These are phyloP conservation scores for Lasioglossum morio DNA, from an alignment of 2,888 invertebrate species.

Conservation along the genomic window DNA sequence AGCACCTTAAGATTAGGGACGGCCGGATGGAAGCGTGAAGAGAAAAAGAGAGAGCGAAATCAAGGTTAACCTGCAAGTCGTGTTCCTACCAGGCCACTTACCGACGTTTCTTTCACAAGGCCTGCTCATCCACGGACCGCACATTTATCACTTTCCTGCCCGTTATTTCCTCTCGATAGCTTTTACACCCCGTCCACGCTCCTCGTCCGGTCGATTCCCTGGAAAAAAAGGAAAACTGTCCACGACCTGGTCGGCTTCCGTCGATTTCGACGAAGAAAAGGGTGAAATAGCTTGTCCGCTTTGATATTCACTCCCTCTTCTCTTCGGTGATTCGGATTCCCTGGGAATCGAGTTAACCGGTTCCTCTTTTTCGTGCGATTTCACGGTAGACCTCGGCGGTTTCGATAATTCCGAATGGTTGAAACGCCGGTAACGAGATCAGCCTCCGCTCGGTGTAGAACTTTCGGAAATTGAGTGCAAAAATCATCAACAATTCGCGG, in stretches of 20 bases:
- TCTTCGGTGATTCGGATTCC: neutral
- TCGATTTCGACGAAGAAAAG: constrained; percentile 4
- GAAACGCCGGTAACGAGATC: neutral
- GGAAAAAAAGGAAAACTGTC: constrained; percentile 12
- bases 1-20: constrained; percentile 29
- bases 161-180: constrained; percentile 64
- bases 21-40: constrained; percentile 26
- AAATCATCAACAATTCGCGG: neutral
- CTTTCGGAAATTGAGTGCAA: neutral
- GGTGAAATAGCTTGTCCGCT: constrained; percentile 16
- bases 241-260: constrained; percentile 33
- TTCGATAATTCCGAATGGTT: neutral
- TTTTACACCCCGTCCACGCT: constrained; percentile 50
- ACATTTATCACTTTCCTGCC: constrained; percentile 57
- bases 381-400: neutral
- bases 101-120: constrained; percentile 45
- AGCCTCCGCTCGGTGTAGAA: neutral
- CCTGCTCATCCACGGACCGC: constrained; percentile 41
- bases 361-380: neutral
- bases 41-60: constrained; percentile 61
- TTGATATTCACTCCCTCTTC: neutral
- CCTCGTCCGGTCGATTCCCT: constrained; percentile 45
- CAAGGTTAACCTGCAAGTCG: constrained; percentile 68
- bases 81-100: constrained; percentile 60
- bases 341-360: constrained; percentile 16